Evolutionary conservation across 2,797 vertebrate genomes (phyloP).

Genomic region (Sebastes oblongus): DNA sequence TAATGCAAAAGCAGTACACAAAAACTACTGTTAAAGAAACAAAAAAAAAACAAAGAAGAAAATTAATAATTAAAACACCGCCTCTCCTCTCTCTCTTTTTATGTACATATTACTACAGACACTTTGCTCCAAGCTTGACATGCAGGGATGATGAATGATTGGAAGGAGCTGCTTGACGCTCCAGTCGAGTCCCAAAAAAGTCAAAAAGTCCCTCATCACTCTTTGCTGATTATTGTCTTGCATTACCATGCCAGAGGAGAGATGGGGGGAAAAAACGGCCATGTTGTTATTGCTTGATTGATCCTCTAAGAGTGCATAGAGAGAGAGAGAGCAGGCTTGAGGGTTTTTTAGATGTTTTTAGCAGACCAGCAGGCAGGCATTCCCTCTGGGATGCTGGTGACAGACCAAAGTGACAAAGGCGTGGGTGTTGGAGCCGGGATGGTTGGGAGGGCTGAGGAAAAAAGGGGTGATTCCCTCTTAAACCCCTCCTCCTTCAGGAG

Average conservation of each 20-base stretch:
- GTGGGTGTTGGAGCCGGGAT: constrained; percentile 33
- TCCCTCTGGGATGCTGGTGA: constrained; percentile 68
- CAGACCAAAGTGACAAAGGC: constrained; percentile 48
- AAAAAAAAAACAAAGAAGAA: constrained; percentile 49
- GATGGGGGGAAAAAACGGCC: background rate
- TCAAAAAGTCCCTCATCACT: constrained; percentile 44
- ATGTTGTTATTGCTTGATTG: constrained; percentile 65
- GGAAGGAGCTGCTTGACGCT: constrained; percentile 41
- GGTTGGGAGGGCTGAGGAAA: constrained; percentile 20
- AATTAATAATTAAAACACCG: constrained; percentile 64
- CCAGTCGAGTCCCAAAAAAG: constrained; percentile 45
- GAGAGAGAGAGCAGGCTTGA: constrained; percentile 24
- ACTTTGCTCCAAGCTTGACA: constrained; percentile 84
- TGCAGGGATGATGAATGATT: constrained; percentile 69
- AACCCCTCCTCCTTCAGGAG: constrained; percentile 84
- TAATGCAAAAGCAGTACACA: constrained; percentile 81
- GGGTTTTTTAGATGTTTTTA: constrained; percentile 42
- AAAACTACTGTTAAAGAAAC: constrained; percentile 73
- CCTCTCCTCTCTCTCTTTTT: constrained; percentile 70
- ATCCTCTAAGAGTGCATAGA: constrained; percentile 49
- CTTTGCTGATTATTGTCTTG: constrained; percentile 28
- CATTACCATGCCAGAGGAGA: constrained; percentile 34
- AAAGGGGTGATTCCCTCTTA: constrained; percentile 16
- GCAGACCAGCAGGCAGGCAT: constrained; percentile 65
- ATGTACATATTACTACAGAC: constrained; percentile 81